Evolutionary conservation across 2,888 invertebrate species (phyloP).

Genomic region (Andrena praecox): DNA sequence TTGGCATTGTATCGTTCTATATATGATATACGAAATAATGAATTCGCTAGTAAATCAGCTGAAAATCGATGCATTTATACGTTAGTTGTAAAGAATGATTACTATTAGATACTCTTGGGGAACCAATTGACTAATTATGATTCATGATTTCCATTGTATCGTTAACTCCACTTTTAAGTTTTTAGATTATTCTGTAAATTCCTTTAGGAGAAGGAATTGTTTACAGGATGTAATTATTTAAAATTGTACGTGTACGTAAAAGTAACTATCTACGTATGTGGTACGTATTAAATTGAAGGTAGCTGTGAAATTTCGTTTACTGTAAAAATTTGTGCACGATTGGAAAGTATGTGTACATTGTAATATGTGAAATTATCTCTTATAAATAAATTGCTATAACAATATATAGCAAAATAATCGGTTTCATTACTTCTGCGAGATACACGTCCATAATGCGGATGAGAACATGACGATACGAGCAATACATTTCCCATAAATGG

Average conservation of each 20-base stretch:
- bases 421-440: background rate
- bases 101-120: constrained; percentile 31
- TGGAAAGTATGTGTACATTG: constrained; percentile 75
- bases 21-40: constrained; percentile 11
- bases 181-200: constrained; percentile 20
- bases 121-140: constrained; percentile 5
- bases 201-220: background rate
- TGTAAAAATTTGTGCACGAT: constrained; percentile 53
- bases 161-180: constrained; percentile 20
- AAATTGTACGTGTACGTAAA: constrained; percentile 28
- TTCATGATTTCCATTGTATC: constrained; percentile 18
- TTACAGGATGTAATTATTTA: constrained; percentile 10
- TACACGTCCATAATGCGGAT: no score
- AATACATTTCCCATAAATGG: no score
- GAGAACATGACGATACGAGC: no score
- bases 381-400: constrained; percentile 75
- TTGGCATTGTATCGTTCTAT: constrained; percentile 17
- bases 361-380: constrained; percentile 76
- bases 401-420: constrained; percentile 48
- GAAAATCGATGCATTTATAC: constrained; percentile 62
- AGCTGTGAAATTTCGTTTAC: constrained; percentile 35
- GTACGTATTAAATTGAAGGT: constrained; percentile 23
- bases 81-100: constrained; percentile 47
- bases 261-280: constrained; percentile 36
- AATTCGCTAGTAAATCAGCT: constrained; percentile 20